Evolutionary conservation across 2,113 vertebrate genomes (phyloP), one percentile per base, ranked within the genome.

Genomic region (Burhinus bistriatus): DNA sequence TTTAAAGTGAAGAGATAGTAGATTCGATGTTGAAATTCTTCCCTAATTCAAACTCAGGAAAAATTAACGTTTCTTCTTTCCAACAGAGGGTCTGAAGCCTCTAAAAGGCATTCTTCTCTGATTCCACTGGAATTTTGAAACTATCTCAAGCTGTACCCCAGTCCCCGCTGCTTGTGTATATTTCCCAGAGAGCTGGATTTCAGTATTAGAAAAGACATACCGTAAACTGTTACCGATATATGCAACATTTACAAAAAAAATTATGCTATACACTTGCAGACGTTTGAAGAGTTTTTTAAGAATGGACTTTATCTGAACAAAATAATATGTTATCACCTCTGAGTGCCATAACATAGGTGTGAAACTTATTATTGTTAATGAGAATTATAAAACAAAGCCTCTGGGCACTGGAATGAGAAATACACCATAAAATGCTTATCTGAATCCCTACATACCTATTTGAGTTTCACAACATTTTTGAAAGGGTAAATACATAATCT

Each of bases 401-500:
- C 70, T 64, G 62, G 77, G 58, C 78, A 76, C n/a, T 83, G 66
- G 51, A 88, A 95, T 52, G 58, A 85, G 81, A 93, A 95, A 91
- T 42, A 54, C 42, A 87, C 40, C 32, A 54, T 94, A 85, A 95
- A 96, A 94, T 58, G 78, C 66, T 89, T 83, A 54, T 95, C 84
- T 72, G 77, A 73, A 78, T 83, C 47, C 40, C 61, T 82, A 38
- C 54, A 87, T 15, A 95, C 75, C 58, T 93, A 73, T 93, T 79
- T 70, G 59, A 92, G 54, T 76, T 96, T 91, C 68, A 83, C 75
- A 93, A 72, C 26, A 77, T 59, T 96, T 87, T 82, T 85, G 62
- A 95, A 85, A 84, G 61, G 26, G 16, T 87, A 96, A 93, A 95
- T 83, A 87, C 86, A 95, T 97, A 94, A 83, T 97, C 51, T 93